Percentiles rank a stretch among this genome's conserved stretches.
Conservation (phyloP, 1,140 invertebrate species). For the Drosophila littoralis region DNA sequence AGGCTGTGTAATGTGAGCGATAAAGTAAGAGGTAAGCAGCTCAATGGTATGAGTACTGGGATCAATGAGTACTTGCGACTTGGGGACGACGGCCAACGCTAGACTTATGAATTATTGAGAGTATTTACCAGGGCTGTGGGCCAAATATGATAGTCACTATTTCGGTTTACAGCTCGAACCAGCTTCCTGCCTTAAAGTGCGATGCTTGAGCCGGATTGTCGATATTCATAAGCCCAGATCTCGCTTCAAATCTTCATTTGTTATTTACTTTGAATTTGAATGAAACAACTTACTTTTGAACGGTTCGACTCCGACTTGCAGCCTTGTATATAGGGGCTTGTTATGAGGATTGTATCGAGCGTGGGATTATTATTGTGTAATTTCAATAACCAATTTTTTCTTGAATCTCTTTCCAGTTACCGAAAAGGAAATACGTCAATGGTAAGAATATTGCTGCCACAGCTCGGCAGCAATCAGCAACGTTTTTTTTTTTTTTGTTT, state of each 20-base stretch:
- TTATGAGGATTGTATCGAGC: no score
- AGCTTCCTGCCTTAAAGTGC: no score
- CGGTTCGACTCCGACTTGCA: no score
- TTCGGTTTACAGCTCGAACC: no score
- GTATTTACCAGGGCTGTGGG: slow-evolving; percentile 1
- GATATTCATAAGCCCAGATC: no score
- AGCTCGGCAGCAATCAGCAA: background rate
- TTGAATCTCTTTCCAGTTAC: slow-evolving; percentile 87
- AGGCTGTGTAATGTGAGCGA: background rate
- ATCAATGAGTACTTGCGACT: slow-evolving; percentile 5
- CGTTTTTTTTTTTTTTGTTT: background rate
- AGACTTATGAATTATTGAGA: slow-evolving; percentile 14
- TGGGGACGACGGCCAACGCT: background rate
- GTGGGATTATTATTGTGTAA: no score
- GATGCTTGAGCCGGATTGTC: no score
- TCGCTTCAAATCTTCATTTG: no score
- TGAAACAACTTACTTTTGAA: no score
- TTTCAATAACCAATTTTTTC: background rate
- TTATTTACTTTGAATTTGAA: no score
- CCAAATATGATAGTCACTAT: no score
- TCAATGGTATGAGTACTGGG: background rate
- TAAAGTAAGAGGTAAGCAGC: slow-evolving; percentile 15
- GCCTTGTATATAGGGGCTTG: no score
- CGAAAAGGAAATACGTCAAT: slow-evolving; percentile 93
- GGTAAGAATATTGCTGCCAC: slow-evolving; percentile 86